These are phyloP conservation scores for Paratilapia polleni DNA, from an alignment of 2,113 vertebrate species.

Conservation along the genomic window DNA sequence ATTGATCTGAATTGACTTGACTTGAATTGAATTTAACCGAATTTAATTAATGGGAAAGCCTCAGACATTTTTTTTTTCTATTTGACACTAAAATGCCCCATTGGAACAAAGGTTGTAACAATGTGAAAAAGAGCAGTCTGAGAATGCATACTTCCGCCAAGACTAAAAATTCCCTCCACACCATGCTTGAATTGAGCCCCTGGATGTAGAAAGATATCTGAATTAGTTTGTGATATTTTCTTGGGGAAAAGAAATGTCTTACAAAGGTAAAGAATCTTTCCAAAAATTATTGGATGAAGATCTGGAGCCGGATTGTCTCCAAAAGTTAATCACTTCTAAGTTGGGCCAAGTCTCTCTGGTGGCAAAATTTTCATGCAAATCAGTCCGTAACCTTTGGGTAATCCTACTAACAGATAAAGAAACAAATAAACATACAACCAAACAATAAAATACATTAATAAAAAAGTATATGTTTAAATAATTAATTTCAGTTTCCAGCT, in stretches of 20 bases:
- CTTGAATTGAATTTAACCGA: background rate
- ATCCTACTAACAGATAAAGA: background rate
- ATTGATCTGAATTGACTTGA: background rate
- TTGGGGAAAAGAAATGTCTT: no score
- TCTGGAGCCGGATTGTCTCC: background rate
- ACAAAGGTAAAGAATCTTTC: fast-evolving
- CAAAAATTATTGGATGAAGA: no score
- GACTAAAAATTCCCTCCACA: no score
- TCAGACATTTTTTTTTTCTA: background rate
- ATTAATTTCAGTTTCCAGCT: background rate
- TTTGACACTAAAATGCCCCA: background rate
- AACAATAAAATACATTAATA: background rate
- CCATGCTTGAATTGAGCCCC: no score
- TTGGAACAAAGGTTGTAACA: no score
- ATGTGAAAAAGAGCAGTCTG: no score
- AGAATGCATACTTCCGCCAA: no score
- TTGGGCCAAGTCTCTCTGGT: no score
- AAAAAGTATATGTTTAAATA: background rate
- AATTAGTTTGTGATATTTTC: no score
- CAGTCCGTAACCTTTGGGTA: fast-evolving
- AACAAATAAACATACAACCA: background rate
- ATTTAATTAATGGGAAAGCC: background rate
- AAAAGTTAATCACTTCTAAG: background rate
- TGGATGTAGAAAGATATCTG: no score
- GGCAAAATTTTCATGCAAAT: background rate